Percentiles rank a stretch among this genome's conserved stretches.
Conservation (phyloP, 2,888 invertebrate genomes). For the Aethes cnicana region DNA sequence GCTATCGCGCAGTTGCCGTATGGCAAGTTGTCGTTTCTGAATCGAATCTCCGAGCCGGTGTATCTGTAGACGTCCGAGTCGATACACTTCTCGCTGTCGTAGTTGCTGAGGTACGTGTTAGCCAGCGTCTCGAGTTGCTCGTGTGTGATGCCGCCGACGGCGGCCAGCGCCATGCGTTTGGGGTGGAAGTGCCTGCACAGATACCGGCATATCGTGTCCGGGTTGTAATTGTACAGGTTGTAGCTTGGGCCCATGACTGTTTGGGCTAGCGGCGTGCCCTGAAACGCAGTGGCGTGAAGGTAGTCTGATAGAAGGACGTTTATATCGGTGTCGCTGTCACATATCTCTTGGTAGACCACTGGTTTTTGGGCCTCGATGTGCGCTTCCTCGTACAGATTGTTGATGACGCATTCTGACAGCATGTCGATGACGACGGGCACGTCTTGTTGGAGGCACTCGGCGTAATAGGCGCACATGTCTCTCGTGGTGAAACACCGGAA, state of each 20-base stretch:
- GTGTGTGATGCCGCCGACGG: constrained; percentile 95
- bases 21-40: constrained; percentile 94
- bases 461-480: constrained; percentile 98
- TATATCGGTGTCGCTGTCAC: constrained; percentile 54
- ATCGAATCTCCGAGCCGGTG: constrained; percentile 93
- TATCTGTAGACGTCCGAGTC: constrained; percentile 84
- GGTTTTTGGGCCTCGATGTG: constrained; percentile 63
- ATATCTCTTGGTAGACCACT: constrained; percentile 60
- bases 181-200: constrained; percentile 93
- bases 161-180: constrained; percentile 94
- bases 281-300: constrained; percentile 69
- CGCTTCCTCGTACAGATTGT: constrained; percentile 77
- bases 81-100: constrained; percentile 82
- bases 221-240: constrained; percentile 84
- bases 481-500: constrained; percentile 97
- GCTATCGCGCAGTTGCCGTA: constrained; percentile 94
- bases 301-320: constrained; percentile 62
- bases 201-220: constrained; percentile 88
- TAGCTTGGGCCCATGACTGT: constrained; percentile 84
- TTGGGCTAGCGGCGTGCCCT: constrained; percentile 66
- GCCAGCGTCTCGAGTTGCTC: constrained; percentile 89
- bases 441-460: constrained; percentile 94
- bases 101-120: constrained; percentile 85
- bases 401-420: constrained; percentile 95
- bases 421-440: constrained; percentile 94